phyloP scores from a whole-genome alignment of 2,113 vertebrate genomes.

The Anas platyrhynchos region DNA sequence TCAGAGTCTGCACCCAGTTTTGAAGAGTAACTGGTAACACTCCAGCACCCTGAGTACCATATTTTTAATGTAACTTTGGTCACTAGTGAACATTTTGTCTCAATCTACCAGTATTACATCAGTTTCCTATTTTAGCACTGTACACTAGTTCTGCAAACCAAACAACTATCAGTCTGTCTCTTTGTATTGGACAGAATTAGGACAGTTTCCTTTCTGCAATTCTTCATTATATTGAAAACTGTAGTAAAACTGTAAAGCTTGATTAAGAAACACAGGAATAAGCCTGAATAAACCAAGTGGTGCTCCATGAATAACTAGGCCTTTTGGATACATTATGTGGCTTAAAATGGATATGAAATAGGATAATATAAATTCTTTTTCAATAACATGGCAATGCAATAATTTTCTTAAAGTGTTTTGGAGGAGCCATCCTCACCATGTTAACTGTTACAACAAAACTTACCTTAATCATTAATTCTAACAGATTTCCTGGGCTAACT shows the following conservation, averaged over 20 bases:
- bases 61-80: background rate
- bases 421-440: background rate
- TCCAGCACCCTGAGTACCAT: fast-evolving
- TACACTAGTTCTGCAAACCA: background rate
- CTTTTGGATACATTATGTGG: background rate
- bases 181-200: fast-evolving
- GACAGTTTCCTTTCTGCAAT: background rate
- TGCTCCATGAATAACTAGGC: background rate
- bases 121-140: background rate
- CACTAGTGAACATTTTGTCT: background rate
- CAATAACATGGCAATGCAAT: background rate
- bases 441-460: background rate
- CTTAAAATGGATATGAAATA: background rate
- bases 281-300: background rate
- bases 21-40: background rate
- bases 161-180: background rate
- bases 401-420: background rate
- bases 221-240: background rate
- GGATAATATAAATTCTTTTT: background rate
- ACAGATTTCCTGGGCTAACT: background rate
- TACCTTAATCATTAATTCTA: background rate
- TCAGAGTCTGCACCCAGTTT: background rate
- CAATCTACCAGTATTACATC: background rate
- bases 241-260: background rate
- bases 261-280: background rate